Percentiles rank a stretch among this genome's conserved stretches.
phyloP scores from a whole-genome alignment of 2,888 invertebrate species.

The Xanthia togata region DNA sequence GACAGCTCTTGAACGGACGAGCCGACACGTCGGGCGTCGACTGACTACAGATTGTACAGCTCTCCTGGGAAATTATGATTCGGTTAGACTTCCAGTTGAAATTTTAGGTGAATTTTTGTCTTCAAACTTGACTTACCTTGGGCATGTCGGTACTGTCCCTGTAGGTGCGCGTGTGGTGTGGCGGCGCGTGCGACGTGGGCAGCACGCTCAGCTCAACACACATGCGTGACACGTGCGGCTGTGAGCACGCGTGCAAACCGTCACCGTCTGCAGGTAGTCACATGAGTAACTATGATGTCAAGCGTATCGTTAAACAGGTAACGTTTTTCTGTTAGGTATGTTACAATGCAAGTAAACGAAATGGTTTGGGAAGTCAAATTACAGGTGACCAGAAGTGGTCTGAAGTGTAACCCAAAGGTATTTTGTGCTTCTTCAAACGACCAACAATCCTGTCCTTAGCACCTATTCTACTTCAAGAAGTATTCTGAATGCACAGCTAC shows the following conservation, averaged over 20 bases:
- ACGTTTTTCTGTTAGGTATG: not conserved
- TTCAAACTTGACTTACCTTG: slow-evolving; percentile 57
- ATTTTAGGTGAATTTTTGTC: not conserved
- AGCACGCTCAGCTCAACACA: no score
- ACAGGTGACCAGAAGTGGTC: not conserved
- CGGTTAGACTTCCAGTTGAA: not conserved
- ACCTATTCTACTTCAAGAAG: no score
- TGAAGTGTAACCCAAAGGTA: no score
- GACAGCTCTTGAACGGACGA: slow-evolving; percentile 86
- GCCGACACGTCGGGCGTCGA: slow-evolving; percentile 85
- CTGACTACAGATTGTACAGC: slow-evolving; percentile 84
- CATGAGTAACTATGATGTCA: not conserved
- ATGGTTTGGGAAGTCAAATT: not conserved
- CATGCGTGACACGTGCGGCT: no score
- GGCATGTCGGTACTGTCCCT: slow-evolving; percentile 78
- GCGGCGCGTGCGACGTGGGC: slow-evolving; percentile 72
- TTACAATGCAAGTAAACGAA: not conserved
- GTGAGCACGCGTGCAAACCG: slow-evolving; percentile 56
- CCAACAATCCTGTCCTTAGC: not conserved
- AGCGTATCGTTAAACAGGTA: not conserved
- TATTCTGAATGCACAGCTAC: not conserved
- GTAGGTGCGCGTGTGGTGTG: slow-evolving; percentile 64
- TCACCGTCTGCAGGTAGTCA: not conserved
- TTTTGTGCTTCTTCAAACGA: not conserved
- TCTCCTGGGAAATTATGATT: slow-evolving; percentile 65